Evolutionary conservation across 2,113 vertebrate genomes (phyloP), one percentile per base, ranked within the genome.

Genomic region (Solenodon paradoxus): DNA sequence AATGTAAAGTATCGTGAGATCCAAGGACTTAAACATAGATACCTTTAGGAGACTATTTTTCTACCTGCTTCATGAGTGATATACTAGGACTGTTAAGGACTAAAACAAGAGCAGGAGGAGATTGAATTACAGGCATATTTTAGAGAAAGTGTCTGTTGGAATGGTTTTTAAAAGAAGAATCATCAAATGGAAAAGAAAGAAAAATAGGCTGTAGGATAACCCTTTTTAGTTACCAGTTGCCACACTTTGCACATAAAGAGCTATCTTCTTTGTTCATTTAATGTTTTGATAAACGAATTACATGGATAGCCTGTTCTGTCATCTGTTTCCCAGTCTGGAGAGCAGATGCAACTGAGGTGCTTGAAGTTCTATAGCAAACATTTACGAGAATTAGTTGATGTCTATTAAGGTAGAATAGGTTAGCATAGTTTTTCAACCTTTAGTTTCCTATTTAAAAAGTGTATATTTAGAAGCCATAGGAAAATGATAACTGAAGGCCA

Each of bases 201-300:
- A 57, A 55, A 88, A 17, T 13, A 93, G 68, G 51, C 9, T 47
- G 53, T 17, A 40, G 47, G 40, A 4, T 63, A 71, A 53, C 17
- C 40, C n/a, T 51, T 53, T 38, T n/a, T 71, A 78, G n/a, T 72
- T 90, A 72, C 9, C 26, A 53, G 17, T 69, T 69, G 40, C 47
- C 47, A 77, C 26, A 42, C 17, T 81, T 88, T 71, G 81, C 24
- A 68, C 7, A 20, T 71, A 61, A 92, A 83, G 24, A 66, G 35
- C 1, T 17, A 74, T 61, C 13, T 19, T 90, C 28, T 79, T 68
- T 84, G 59, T 85, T 97, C 64, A 71, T 47, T 90, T 49, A 74
- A 1, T 84, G n/a, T 51, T 95, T 94, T 90, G 91, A 61, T 93
- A 90, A 96, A 64, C 53, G 59, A 78, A 92, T 93, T 93, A 90